Percentiles rank a stretch among this genome's conserved stretches.
Conservation (phyloP, 2,113 vertebrate species). For the Semnornis frantzii region DNA sequence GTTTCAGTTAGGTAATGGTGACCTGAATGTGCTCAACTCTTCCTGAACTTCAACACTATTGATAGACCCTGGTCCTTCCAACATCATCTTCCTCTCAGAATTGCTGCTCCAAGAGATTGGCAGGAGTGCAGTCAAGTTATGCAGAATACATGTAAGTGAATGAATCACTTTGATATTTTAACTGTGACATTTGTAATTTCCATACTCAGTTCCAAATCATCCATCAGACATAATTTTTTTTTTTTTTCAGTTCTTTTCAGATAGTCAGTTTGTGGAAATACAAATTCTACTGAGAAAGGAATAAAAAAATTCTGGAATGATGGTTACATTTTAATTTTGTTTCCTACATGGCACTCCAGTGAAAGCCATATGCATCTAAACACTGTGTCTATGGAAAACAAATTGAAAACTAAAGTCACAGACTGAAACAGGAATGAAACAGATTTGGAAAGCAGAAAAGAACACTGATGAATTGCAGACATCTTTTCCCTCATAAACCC, state of each 20-base stretch:
- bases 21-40: not conserved
- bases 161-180: not conserved
- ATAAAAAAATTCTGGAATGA: not conserved
- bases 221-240: not conserved
- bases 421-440: not conserved
- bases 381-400: not conserved
- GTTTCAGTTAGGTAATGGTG: fast-evolving
- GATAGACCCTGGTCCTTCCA: not conserved
- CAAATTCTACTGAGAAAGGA: not conserved
- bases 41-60: not conserved
- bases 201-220: not conserved
- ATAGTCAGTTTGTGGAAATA: not conserved
- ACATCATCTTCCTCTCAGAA: not conserved
- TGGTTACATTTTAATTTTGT: not conserved
- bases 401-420: not conserved
- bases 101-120: not conserved
- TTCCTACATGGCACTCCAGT: not conserved
- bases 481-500: not conserved
- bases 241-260: not conserved
- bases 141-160: not conserved
- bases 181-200: not conserved
- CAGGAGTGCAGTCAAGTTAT: not conserved
- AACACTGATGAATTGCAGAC: not conserved
- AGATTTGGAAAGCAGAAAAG: not conserved
- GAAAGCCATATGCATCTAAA: not conserved